Evolutionary conservation across 23 tunicate genomes (phyloP).

Genomic region (Pegea sp.): DNA sequence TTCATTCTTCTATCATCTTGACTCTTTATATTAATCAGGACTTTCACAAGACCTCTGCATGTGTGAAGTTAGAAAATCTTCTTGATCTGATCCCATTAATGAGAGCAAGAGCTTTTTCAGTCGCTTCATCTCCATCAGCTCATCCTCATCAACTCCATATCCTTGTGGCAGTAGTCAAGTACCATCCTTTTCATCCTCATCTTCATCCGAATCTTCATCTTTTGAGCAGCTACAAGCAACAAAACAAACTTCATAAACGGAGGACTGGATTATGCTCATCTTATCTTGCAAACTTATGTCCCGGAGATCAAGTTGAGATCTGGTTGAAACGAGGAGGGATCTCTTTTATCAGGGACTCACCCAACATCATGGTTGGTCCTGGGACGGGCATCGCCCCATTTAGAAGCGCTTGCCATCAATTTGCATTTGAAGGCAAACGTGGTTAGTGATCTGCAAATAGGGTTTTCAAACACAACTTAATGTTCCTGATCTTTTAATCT

Average conservation of each 20-base stretch:
- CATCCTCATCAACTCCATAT: constrained; percentile 51
- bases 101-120: constrained; percentile 80
- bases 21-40: constrained; percentile 21
- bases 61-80: constrained; percentile 28
- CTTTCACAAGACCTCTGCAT: constrained; percentile 44
- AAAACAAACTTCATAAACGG: constrained; percentile 32
- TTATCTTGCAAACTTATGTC: constrained; percentile 31
- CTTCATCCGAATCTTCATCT: not conserved
- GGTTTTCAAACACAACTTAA: too few relatives aligned
- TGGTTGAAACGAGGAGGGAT: constrained; percentile 58
- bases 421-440: not conserved
- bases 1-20: not conserved
- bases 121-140: constrained; percentile 53
- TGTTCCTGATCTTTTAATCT: not conserved
- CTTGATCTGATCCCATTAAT: constrained; percentile 60
- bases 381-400: constrained; percentile 99
- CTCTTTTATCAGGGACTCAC: constrained; percentile 5
- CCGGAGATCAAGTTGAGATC: constrained; percentile 17
- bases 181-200: not conserved
- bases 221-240: constrained; percentile 12
- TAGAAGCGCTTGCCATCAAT: constrained; percentile 66
- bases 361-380: constrained; percentile 77
- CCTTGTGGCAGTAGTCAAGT: constrained; percentile 85
- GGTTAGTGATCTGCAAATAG: constrained; percentile 12
- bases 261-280: constrained; percentile 71